Conservation (phyloP, 2,797 vertebrate genomes). For the Periophthalmus magnuspinnatus region DNA sequence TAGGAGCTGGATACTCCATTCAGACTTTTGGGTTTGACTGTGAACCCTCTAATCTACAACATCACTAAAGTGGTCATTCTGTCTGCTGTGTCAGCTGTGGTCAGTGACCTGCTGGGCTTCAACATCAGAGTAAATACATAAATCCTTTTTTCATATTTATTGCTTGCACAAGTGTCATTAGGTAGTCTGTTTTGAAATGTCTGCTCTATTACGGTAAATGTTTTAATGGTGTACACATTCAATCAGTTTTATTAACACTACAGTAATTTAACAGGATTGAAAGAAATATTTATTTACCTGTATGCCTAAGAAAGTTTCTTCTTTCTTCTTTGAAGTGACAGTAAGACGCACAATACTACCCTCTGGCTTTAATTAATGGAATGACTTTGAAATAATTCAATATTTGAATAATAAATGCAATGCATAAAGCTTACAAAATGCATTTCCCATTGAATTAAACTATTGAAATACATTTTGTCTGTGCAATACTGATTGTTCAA, state of each 20-base stretch:
- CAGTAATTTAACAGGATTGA: no score
- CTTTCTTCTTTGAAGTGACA: not conserved
- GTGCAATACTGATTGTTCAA: not conserved
- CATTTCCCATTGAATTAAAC: not conserved
- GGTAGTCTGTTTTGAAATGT: not conserved
- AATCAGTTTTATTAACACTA: no score
- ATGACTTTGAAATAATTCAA: not conserved
- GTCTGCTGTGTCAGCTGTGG: constrained; percentile 93
- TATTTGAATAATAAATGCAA: not conserved
- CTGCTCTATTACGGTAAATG: no score
- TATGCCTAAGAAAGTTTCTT: no score
- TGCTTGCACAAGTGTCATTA: not conserved
- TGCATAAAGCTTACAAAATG: no score
- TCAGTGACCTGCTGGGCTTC: constrained; percentile 96
- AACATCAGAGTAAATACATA: constrained; percentile 89
- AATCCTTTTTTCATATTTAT: not conserved
- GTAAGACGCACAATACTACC: not conserved
- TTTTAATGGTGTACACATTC: no score
- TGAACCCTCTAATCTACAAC: constrained; percentile 97
- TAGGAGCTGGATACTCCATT: constrained; percentile 96
- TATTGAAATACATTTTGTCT: not conserved
- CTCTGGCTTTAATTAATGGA: not conserved
- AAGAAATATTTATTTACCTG: no score
- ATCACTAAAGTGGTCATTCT: constrained; percentile 96
- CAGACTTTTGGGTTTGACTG: constrained; percentile 92